Evolutionary conservation across 2,797 vertebrate genomes (phyloP).

Genomic region (Spea hammondii): DNA sequence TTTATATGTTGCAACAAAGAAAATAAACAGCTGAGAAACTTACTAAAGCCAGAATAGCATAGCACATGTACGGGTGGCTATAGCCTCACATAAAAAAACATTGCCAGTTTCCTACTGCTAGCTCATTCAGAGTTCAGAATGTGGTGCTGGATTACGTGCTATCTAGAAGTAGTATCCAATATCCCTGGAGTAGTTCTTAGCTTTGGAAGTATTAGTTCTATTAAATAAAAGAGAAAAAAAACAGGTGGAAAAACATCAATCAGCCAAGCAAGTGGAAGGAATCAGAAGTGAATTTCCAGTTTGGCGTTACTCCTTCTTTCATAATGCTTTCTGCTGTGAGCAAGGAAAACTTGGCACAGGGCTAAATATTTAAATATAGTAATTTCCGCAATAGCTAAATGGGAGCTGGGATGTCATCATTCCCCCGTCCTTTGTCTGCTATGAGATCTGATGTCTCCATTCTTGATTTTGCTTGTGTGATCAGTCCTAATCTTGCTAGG

Average conservation of each 20-base stretch:
- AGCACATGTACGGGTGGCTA: constrained; percentile 38
- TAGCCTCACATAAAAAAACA: constrained; percentile 35
- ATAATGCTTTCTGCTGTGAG: constrained; percentile 34
- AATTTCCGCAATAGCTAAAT: constrained; percentile 36
- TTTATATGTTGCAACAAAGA: constrained; percentile 17
- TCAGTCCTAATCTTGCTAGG: constrained; percentile 37
- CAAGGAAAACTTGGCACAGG: constrained; percentile 38
- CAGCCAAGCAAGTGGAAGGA: constrained; percentile 33
- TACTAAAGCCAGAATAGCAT: constrained; percentile 34
- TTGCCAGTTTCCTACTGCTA: constrained; percentile 37
- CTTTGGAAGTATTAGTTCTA: constrained; percentile 33
- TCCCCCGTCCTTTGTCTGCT: constrained; percentile 33
- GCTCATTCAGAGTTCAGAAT: constrained; percentile 16
- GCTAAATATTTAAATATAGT: constrained; percentile 48
- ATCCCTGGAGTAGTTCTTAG: constrained; percentile 28
- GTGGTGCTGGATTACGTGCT: constrained; percentile 31
- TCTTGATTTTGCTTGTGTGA: constrained; percentile 54
- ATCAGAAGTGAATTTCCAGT: constrained; percentile 38
- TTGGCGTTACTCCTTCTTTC: constrained; percentile 25
- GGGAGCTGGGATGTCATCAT: constrained; percentile 43
- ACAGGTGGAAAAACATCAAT: constrained; percentile 32
- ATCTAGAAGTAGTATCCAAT: constrained; percentile 22
- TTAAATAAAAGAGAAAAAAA: constrained; percentile 43
- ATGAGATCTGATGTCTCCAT: constrained; percentile 47
- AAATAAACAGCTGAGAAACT: constrained; percentile 31